phyloP scores from a whole-genome alignment of 2,797 vertebrate species.

The Poecile montanus region DNA sequence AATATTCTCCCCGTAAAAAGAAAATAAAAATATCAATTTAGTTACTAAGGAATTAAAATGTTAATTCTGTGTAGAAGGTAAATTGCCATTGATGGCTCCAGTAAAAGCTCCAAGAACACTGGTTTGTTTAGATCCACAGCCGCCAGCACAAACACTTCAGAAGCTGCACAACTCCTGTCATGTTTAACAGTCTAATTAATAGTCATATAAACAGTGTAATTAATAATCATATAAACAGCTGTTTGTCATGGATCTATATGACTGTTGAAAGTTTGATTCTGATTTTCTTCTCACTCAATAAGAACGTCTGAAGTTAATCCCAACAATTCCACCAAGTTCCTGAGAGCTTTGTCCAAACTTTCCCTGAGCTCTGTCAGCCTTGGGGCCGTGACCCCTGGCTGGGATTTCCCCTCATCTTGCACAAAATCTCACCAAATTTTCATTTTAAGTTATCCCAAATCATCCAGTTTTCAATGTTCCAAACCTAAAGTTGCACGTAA shows the following conservation, averaged over 20 bases:
- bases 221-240: background rate
- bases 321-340: background rate
- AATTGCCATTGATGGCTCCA: background rate
- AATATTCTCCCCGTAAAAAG: background rate
- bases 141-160: background rate
- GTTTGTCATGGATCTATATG: background rate
- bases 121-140: background rate
- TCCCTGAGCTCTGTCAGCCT: background rate
- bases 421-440: background rate
- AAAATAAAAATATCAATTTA: background rate
- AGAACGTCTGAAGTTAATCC: background rate
- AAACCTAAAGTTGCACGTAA: accelerated
- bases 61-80: background rate
- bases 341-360: background rate
- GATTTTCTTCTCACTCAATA: background rate
- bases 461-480: accelerated
- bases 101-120: background rate
- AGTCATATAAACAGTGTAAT: background rate
- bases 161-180: background rate
- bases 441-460: no score
- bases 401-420: background rate
- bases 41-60: background rate
- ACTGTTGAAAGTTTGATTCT: background rate
- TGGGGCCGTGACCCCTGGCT: background rate
- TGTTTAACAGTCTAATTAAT: background rate